Evolutionary conservation across 2,888 invertebrate species (phyloP).

Genomic region (Standfussiana lucernea): DNA sequence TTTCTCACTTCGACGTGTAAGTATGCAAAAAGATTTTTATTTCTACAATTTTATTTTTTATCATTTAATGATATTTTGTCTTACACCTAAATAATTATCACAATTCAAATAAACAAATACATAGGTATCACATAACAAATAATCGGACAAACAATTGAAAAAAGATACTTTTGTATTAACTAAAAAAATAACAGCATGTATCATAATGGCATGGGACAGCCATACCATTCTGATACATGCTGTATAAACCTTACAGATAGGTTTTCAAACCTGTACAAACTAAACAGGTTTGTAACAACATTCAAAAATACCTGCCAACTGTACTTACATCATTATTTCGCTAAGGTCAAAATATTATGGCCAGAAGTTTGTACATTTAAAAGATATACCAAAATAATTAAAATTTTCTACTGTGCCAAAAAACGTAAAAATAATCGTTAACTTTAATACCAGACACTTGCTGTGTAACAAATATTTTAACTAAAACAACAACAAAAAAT

Average conservation of each 20-base stretch:
- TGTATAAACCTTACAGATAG: not conserved
- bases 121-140: constrained; percentile 17
- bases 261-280: not conserved
- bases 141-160: not conserved
- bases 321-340: not conserved
- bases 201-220: too few species aligned
- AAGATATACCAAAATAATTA: not conserved
- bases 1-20: not conserved
- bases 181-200: too few species aligned
- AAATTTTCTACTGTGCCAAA: not conserved
- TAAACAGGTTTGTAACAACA: not conserved
- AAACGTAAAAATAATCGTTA: too few species aligned
- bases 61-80: constrained; percentile 61
- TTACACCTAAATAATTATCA: constrained; percentile 52
- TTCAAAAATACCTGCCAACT: not conserved
- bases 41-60: constrained; percentile 41
- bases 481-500: not conserved
- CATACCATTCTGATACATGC: not conserved
- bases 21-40: not conserved
- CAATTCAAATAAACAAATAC: constrained; percentile 46
- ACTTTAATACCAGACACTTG: not conserved
- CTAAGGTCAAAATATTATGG: not conserved
- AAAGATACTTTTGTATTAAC: not conserved
- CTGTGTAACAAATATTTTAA: not conserved
- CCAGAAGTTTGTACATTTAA: too few species aligned